Evolutionary conservation across 1,140 invertebrate species (phyloP).

Genomic region (Thaumatotibia leucotreta): DNA sequence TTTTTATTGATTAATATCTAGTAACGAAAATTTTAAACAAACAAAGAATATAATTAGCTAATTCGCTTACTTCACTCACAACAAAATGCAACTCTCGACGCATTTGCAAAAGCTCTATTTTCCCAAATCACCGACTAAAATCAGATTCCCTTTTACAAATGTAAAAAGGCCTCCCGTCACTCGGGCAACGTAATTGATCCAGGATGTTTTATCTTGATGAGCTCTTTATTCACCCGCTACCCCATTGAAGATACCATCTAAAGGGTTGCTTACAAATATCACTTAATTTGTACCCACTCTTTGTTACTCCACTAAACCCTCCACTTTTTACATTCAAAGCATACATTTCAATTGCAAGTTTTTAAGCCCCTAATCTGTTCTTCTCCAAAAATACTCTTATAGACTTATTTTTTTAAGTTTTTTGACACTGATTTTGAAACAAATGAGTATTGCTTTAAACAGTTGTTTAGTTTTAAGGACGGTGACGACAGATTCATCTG

Average conservation of each 20-base stretch:
- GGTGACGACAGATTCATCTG: conserved; percentile 47
- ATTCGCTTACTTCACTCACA: background rate
- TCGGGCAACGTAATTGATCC: conserved; percentile 72
- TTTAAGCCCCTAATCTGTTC: conserved; percentile 48
- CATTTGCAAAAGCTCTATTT: background rate
- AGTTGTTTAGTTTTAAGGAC: conserved; percentile 52
- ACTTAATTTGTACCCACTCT: conserved; percentile 75
- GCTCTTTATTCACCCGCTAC: conserved; percentile 71
- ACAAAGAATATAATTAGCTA: background rate
- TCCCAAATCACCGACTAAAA: background rate
- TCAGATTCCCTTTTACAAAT: background rate
- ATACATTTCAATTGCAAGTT: conserved; percentile 51
- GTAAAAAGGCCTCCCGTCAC: conserved; percentile 61
- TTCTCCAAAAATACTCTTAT: conserved; percentile 50
- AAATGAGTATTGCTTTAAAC: conserved; percentile 60
- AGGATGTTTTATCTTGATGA: conserved; percentile 74
- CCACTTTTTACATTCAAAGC: conserved; percentile 39
- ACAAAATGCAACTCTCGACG: background rate
- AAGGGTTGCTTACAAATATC: conserved; percentile 74
- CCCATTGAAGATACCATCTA: conserved; percentile 67
- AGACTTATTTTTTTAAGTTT: conserved; percentile 46
- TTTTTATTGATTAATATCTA: too few relatives aligned
- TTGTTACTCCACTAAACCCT: conserved; percentile 56
- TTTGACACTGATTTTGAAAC: conserved; percentile 55
- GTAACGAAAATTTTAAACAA: too few relatives aligned